Evolutionary conservation across 2,797 vertebrate genomes (phyloP).

Genomic region (Melanogrammus aeglefinus): DNA sequence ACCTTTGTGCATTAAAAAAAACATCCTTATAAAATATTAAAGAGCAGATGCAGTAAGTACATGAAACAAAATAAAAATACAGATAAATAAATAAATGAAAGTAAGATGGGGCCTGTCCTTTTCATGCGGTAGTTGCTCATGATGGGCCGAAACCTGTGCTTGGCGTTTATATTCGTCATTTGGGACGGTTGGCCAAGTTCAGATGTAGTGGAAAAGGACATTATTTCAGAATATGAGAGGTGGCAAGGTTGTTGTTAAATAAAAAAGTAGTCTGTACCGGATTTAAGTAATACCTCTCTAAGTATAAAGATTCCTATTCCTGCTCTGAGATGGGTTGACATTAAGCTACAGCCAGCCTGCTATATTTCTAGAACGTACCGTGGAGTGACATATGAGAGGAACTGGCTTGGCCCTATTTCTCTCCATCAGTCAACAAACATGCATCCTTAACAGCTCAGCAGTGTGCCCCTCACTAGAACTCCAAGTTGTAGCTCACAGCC

Average conservation of each 20-base stretch:
- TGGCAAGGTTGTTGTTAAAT: conserved; percentile 12
- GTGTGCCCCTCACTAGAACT: conserved; percentile 50
- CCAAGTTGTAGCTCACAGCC: conserved; percentile 27
- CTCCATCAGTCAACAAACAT: conserved; percentile 66
- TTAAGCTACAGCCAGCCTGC: conserved; percentile 66
- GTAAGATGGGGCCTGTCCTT: conserved; percentile 4
- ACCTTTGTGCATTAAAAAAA: conserved; percentile 68
- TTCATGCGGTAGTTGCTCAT: neutral
- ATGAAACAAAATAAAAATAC: conserved; percentile 50
- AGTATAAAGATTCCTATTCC: conserved; percentile 31
- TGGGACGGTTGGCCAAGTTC: neutral
- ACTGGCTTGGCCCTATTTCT: conserved; percentile 69
- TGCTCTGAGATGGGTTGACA: conserved; percentile 57
- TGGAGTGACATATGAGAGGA: conserved; percentile 65
- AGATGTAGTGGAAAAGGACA: conserved; percentile 10
- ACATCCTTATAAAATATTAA: conserved; percentile 75
- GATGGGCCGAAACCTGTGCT: neutral
- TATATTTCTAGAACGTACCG: conserved; percentile 68
- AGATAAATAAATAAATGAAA: conserved; percentile 28
- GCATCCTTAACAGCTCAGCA: conserved; percentile 48
- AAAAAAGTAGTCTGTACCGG: too few relatives aligned
- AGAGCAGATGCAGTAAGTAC: conserved; percentile 56
- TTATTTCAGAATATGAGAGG: conserved; percentile 35
- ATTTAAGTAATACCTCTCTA: conserved; percentile 25
- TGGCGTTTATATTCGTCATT: neutral